Conservation (phyloP, 2,888 invertebrate species). For the Podabrus alpinus region DNA sequence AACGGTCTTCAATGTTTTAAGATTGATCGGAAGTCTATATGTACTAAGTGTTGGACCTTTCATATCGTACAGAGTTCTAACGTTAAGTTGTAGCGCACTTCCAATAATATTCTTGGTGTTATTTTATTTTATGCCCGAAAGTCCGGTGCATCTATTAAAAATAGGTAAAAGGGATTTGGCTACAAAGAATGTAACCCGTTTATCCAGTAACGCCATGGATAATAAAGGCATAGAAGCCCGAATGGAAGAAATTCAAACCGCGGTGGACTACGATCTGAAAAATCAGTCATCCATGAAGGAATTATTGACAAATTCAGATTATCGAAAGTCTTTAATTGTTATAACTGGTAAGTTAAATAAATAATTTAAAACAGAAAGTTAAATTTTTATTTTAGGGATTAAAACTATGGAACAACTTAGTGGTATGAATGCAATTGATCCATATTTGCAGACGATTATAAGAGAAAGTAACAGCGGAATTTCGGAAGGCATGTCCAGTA, state of each 20-base stretch:
- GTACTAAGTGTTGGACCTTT: constrained; percentile 52
- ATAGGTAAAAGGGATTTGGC: constrained; percentile 48
- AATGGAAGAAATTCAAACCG: constrained; percentile 51
- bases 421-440: neutral
- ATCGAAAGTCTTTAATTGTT: constrained; percentile 27
- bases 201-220: constrained; percentile 50
- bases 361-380: neutral
- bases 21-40: constrained; percentile 51
- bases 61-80: constrained; percentile 48
- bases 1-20: constrained; percentile 49
- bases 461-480: neutral
- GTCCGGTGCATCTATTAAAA: constrained; percentile 57
- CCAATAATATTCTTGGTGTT: constrained; percentile 50
- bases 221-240: constrained; percentile 48
- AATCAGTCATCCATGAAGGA: constrained; percentile 48
- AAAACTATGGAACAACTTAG: neutral
- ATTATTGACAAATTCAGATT: constrained; percentile 40
- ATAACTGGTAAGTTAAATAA: constrained; percentile 12
- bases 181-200: constrained; percentile 37
- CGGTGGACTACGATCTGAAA: constrained; percentile 47
- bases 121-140: constrained; percentile 56
- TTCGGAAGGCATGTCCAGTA: neutral
- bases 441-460: neutral
- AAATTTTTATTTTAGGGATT: neutral
- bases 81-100: constrained; percentile 46